A percentile compares a stretch with the other conserved stretches of the same genome.
Conservation (phyloP, 2,797 vertebrate species). For the Labroides dimidiatus region DNA sequence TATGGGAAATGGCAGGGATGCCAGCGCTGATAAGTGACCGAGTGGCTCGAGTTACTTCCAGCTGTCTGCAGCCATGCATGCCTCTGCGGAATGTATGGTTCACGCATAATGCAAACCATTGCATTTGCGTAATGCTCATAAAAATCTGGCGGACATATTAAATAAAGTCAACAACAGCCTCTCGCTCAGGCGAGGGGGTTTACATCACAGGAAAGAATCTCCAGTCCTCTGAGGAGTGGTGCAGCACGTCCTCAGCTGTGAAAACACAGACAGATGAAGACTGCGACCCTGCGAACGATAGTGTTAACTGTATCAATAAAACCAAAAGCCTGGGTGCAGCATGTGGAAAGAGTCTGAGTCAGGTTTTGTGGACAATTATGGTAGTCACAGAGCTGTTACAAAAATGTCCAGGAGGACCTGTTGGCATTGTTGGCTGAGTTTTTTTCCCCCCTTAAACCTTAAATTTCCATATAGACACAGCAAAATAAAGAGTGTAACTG, state of each 20-base stretch:
- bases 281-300: slow-evolving; percentile 57
- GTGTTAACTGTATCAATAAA: slow-evolving; percentile 79
- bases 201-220: slow-evolving; percentile 79
- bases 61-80: slow-evolving; percentile 84
- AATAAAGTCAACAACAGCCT: slow-evolving; percentile 82
- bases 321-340: slow-evolving; percentile 55
- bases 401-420: slow-evolving; percentile 55
- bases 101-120: slow-evolving; percentile 82
- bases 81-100: slow-evolving; percentile 76
- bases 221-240: slow-evolving; percentile 58
- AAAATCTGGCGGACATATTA: slow-evolving; percentile 75
- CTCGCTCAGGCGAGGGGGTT: slow-evolving; percentile 66
- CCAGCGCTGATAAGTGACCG: slow-evolving; percentile 84
- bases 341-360: slow-evolving; percentile 67
- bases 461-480: slow-evolving; percentile 62
- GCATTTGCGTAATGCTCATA: slow-evolving; percentile 78
- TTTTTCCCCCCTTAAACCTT: slow-evolving; percentile 41
- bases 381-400: slow-evolving; percentile 38
- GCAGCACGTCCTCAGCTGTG: slow-evolving; percentile 79
- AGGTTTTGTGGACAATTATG: slow-evolving; percentile 57
- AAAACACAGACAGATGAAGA: slow-evolving; percentile 78
- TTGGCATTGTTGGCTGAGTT: slow-evolving; percentile 55
- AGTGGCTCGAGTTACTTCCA: slow-evolving; percentile 84
- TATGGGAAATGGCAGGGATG: slow-evolving; percentile 85
- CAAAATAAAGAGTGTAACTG: slow-evolving; percentile 53